A percentile compares a stretch with the other conserved stretches of the same genome.
Evolutionary conservation across 2,888 invertebrate species (phyloP).

Genomic region (Eurytoma adleriae): DNA sequence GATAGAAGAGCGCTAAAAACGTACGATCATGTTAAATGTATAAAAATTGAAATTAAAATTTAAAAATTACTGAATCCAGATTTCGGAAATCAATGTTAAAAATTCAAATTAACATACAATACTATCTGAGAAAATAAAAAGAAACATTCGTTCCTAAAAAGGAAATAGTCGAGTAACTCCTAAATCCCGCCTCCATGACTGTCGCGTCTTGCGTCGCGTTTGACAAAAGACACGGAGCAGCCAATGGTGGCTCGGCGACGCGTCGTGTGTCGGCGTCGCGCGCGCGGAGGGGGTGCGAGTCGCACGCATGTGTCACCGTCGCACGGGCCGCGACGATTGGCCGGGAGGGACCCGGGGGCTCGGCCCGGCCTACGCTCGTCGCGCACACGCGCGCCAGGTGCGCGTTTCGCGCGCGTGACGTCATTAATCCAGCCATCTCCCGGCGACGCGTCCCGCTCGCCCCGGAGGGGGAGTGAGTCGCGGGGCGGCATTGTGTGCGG

Average conservation of each 20-base stretch:
- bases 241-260: not conserved
- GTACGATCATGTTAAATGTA: too few species aligned
- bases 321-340: conserved; percentile 65
- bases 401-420: conserved; percentile 70
- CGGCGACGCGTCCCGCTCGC: conserved; percentile 55
- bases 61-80: too few species aligned
- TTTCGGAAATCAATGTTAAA: too few species aligned
- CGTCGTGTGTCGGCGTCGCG: too few species aligned
- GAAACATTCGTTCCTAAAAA: too few species aligned
- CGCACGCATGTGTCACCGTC: conserved; percentile 36
- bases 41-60: too few species aligned
- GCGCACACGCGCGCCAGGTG: conserved; percentile 68
- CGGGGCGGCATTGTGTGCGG: not conserved
- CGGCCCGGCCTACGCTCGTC: not conserved
- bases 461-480: conserved; percentile 63
- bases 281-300: conserved; percentile 15
- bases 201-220: not conserved
- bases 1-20: too few species aligned
- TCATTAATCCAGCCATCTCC: conserved; percentile 74
- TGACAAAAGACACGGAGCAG: not conserved
- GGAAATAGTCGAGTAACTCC: too few species aligned
- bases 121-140: too few species aligned
- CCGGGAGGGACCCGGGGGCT: conserved; percentile 13
- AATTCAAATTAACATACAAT: too few species aligned
- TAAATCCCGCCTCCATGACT: too few species aligned